Base-by-base conservation (phyloP, 2,888 invertebrate genomes). In the Acanthopleura granulata region DNA sequence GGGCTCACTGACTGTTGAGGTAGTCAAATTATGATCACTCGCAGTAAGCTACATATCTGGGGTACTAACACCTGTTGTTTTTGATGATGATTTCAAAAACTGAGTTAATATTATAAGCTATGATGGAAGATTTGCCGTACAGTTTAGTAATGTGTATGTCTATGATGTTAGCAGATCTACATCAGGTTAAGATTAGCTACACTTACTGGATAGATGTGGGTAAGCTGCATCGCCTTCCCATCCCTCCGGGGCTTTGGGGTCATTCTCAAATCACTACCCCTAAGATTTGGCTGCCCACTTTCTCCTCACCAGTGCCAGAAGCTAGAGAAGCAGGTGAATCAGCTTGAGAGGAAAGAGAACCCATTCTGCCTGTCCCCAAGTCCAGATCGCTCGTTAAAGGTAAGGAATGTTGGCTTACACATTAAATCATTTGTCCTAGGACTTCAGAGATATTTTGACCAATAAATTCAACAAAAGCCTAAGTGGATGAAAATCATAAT, bases 171-270 rank as follows among this genome's bases (percentile, higher is more conserved):
- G 25, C 27, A 12, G 66, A 66, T 25, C 6, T 66, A 27, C 66
- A 66, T 27, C 66, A 25, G 29, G 66, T 27, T 15, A 66, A 66
- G 25, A 18, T 66, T 22, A 16, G 12, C 14, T 27, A 27, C 29
- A 27, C 29, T 16, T 66, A 66, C 66, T 66, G 66, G 66, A 66
- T 66, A 66, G 66, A 66, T 66, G 29, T 66, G 29, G 66, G 66
- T 18, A 22, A 27, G 66, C 4, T 66, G 16, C 25, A 22, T 1
- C 29, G 4, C 57, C 1, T 12, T 4, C 57, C 57, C 12, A 22
- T 18, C 3, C 18, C 57, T 12, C 57, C 57, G 6, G 40, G 40
- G 40, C 40, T 3, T 40, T 40, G 40, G 40, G 40, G 40, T 40
- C 40, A 40, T 9, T 9, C 40, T 9, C 40, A 40, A 40, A 40